These are phyloP conservation scores for Saturnia japonica DNA, from an alignment of 2,888 invertebrate genomes.

Conservation along the genomic window DNA sequence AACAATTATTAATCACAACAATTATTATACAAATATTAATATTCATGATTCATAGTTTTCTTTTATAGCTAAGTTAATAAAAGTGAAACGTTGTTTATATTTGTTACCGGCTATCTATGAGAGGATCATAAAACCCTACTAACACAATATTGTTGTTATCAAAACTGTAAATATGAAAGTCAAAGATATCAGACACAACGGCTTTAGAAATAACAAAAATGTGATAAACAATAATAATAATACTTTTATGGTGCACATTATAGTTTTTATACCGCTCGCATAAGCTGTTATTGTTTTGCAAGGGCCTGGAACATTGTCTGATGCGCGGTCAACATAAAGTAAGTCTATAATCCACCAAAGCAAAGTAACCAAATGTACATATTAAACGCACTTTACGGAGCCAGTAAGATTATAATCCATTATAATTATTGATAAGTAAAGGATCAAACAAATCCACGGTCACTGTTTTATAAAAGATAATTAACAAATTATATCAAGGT, in stretches of 20 bases:
- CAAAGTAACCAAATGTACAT: neutral
- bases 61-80: neutral
- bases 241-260: neutral
- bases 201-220: neutral
- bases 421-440: neutral
- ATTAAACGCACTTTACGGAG: neutral
- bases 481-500: neutral
- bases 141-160: slow-evolving; percentile 5
- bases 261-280: neutral
- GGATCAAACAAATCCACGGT: neutral
- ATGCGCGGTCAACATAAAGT: neutral
- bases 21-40: too few species aligned
- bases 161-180: neutral
- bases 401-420: neutral
- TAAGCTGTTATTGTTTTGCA: neutral
- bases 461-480: neutral
- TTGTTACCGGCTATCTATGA: slow-evolving; percentile 7
- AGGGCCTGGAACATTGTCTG: neutral
- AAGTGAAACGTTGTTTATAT: neutral
- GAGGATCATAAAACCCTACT: neutral
- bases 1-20: too few species aligned
- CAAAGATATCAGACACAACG: neutral
- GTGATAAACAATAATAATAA: neutral
- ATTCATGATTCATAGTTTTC: too few species aligned
- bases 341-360: neutral